A percentile compares a stretch with the other conserved stretches of the same genome.
These are phyloP conservation scores for Pachypeltis micranthus DNA, from an alignment of 1,140 invertebrate genomes.

Conservation along the genomic window DNA sequence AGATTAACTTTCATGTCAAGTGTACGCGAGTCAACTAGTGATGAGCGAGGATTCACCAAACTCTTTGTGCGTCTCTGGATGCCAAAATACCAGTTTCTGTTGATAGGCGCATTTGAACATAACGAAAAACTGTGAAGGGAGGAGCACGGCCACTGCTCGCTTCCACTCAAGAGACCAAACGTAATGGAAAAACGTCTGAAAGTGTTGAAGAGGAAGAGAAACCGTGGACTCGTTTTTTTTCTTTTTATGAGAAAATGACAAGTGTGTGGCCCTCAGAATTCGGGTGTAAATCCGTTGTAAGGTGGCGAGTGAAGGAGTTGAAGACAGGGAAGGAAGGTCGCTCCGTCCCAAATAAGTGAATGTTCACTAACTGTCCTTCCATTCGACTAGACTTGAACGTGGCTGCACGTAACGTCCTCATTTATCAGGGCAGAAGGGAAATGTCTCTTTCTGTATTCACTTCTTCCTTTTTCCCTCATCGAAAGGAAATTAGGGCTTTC, in stretches of 20 bases:
- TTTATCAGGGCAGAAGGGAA: not conserved
- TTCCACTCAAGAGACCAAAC: too few species aligned
- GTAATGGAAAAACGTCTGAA: too few species aligned
- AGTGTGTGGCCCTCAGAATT: not conserved
- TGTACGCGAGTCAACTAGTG: not conserved
- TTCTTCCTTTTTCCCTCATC: not conserved
- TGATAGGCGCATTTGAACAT: too few species aligned
- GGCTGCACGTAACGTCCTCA: conserved; percentile 3
- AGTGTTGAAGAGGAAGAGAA: too few species aligned
- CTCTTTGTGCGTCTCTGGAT: too few species aligned
- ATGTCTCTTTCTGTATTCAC: not conserved
- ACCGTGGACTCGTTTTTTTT: too few species aligned
- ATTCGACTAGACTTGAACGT: not conserved
- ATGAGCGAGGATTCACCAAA: too few species aligned
- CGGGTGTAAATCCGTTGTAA: not conserved
- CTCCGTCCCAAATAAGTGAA: conserved; percentile 10
- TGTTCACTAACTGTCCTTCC: conserved; percentile 10
- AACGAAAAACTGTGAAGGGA: too few species aligned
- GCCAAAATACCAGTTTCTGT: too few species aligned
- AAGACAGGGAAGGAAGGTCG: too few species aligned
- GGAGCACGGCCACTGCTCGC: too few species aligned
- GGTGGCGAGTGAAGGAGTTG: too few species aligned
- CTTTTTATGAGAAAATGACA: not conserved
- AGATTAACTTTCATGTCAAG: not conserved
- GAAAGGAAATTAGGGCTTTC: not conserved